Evolutionary conservation across 2,113 vertebrate genomes (phyloP), one percentile per base, ranked within the genome.

Genomic region (Grammomys dolichurus): DNA sequence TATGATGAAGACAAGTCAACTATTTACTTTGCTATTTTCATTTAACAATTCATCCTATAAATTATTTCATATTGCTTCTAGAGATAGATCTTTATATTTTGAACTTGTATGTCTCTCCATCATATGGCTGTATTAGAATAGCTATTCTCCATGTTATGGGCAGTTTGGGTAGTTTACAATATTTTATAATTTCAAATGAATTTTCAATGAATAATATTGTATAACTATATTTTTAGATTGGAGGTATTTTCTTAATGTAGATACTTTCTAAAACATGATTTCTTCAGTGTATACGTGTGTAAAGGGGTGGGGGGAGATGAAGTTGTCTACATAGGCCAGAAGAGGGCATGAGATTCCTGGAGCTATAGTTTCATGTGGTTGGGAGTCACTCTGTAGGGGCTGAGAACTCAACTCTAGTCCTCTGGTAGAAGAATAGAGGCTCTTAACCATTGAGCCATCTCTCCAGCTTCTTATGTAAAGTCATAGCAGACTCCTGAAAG

Each of bases 131-230:
- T 75, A 78, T 17, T n/a, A 63, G 67, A 85, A 63, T 80, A 72
- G 70, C 7, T 56, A 60, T 51, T 86, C 58, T 92, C 24, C 28
- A 90, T 51, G 78, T 75, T 48, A 81, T 89, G 56, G 13, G n/a
- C 2, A 63, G 80, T 80, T 94, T 87, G 85, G 67, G 5, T 72
- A 65, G 7, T 70, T 94, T 94, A 31, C 6, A 87, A 6, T 93
- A 77, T 89, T 92, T 96, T 63, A 5, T 86, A 26, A 87, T 72
- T 78, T 65, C 51, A 84, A 94, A 69, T 24, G 67, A 7, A 46
- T 94, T 89, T 97, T 67, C 56, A 87, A 7, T 87, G 84, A 93
- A 85, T 92, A 80, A 84, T 46, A 20, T 70, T 85, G 31, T 65
- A 26, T 40, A 65, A 58, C 69, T 73, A 16, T 72, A 46, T 65